Percentiles rank a stretch among this genome's conserved stretches.
phyloP scores from a whole-genome alignment of 2,113 vertebrate species.

The Eira barbara region DNA sequence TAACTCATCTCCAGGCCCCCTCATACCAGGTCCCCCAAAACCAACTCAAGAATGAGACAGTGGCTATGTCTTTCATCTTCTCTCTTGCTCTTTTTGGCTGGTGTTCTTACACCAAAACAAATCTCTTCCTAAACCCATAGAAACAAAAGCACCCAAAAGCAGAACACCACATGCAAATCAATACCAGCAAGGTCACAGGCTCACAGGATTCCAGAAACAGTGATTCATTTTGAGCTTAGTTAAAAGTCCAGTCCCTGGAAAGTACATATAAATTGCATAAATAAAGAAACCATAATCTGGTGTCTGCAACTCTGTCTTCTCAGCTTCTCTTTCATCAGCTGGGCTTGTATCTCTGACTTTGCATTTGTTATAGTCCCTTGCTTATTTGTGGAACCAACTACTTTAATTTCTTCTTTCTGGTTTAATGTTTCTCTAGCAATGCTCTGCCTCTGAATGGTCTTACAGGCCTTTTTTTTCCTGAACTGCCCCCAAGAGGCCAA shows the following conservation, averaged over 20 bases:
- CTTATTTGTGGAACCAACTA: not conserved
- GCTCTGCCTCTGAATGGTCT: not conserved
- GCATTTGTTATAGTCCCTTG: not conserved
- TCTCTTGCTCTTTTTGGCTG: not conserved
- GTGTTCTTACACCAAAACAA: not conserved
- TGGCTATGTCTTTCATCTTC: not conserved
- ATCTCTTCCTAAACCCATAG: not conserved
- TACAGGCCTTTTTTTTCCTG: not conserved
- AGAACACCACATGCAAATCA: slow-evolving; percentile 12
- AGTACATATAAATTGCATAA: not conserved
- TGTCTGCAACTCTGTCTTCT: not conserved
- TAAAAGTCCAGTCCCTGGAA: not conserved
- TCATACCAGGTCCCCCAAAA: not conserved
- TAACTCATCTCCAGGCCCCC: not conserved
- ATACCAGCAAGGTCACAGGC: not conserved
- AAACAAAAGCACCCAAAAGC: not conserved
- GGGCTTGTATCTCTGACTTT: not conserved
- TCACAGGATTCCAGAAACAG: not conserved
- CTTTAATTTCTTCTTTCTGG: not conserved
- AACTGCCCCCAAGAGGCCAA: not conserved
- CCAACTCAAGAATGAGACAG: not conserved
- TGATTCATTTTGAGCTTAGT: not conserved
- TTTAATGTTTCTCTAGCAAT: not conserved
- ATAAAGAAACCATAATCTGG: not conserved
- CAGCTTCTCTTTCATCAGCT: not conserved